A percentile compares a stretch with the other conserved stretches of the same genome.
Conservation (phyloP, 2,113 vertebrate species). For the Antidorcas marsupialis region DNA sequence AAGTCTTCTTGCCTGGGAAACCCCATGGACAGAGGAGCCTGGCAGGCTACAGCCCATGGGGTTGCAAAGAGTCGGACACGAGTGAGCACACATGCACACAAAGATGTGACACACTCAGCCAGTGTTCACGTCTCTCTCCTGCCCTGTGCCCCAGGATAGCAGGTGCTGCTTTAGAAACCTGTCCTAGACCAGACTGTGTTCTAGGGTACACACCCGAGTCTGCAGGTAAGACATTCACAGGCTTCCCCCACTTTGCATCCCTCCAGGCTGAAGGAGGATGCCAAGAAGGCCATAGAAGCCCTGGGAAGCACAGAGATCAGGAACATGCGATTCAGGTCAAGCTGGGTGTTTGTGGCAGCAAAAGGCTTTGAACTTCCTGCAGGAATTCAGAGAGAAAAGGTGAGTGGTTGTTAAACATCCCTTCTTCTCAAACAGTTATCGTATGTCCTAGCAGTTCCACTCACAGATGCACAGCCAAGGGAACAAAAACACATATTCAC, state of each 20-base stretch:
- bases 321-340: constrained; percentile 80
- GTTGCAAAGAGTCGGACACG: not conserved
- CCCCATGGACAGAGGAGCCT: not conserved
- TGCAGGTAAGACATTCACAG: rapidly evolving
- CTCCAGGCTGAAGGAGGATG: constrained; percentile 62
- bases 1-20: not conserved
- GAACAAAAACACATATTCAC: not conserved
- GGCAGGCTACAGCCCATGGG: not conserved
- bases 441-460: not conserved
- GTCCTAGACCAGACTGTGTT: not conserved
- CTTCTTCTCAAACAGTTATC: not conserved
- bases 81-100: not conserved
- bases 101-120: rapidly evolving
- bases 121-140: rapidly evolving
- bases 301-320: constrained; percentile 81
- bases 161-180: not conserved
- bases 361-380: constrained; percentile 80
- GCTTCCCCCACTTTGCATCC: rapidly evolving
- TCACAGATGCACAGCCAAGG: not conserved
- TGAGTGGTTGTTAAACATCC: constrained; percentile 11
- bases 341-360: constrained; percentile 82
- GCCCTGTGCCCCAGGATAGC: rapidly evolving
- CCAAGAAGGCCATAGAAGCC: constrained; percentile 70
- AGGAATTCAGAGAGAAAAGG: constrained; percentile 80
- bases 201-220: rapidly evolving